Percentiles rank a stretch among this genome's conserved stretches.
phyloP scores from a whole-genome alignment of 2,888 invertebrate species.

The Drosophila percnosoma region DNA sequence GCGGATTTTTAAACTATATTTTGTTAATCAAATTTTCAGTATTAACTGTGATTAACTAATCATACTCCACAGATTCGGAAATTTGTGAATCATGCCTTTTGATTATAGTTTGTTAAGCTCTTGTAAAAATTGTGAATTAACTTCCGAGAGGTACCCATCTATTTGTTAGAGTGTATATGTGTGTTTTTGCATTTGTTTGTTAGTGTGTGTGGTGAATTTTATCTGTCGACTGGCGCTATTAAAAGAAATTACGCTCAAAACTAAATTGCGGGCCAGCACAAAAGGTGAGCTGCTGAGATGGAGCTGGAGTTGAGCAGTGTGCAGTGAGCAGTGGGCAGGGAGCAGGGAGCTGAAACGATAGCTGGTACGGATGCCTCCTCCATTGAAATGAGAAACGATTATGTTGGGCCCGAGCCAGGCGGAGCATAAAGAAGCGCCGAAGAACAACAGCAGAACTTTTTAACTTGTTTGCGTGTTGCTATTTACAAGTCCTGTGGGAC shows the following conservation, averaged over 20 bases:
- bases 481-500: slow-evolving; percentile 84
- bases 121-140: background rate
- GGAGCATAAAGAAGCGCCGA: slow-evolving; percentile 72
- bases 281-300: slow-evolving; percentile 57
- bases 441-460: slow-evolving; percentile 77
- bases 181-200: slow-evolving; percentile 15
- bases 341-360: background rate
- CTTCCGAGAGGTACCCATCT: background rate
- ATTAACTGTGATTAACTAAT: background rate
- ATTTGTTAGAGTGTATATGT: slow-evolving; percentile 21
- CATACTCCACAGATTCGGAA: background rate
- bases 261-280: slow-evolving; percentile 81
- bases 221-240: slow-evolving; percentile 82
- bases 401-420: slow-evolving; percentile 77
- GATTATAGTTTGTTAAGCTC: background rate
- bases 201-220: slow-evolving; percentile 65
- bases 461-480: slow-evolving; percentile 83
- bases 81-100: background rate
- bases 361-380: slow-evolving; percentile 27
- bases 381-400: slow-evolving; percentile 85
- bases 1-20: too few relatives aligned
- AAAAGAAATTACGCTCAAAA: slow-evolving; percentile 84
- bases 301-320: background rate
- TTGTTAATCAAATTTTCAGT: too few relatives aligned
- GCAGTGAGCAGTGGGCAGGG: background rate